These are phyloP conservation scores for Drosophila lacteicornis DNA, from an alignment of 1,140 invertebrate genomes.

Conservation along the genomic window DNA sequence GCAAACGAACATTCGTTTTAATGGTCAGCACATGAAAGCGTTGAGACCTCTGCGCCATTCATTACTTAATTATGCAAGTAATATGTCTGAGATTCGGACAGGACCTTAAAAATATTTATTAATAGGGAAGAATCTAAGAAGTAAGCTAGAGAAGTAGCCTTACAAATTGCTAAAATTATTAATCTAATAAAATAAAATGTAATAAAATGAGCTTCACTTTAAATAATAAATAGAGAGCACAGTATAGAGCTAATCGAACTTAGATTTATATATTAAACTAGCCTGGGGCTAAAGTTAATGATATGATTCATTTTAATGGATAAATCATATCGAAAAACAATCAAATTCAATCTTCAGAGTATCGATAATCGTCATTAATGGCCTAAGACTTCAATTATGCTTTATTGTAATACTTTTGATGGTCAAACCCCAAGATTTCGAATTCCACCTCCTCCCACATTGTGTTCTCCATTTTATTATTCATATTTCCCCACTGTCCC, in stretches of 20 bases:
- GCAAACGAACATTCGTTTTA: conserved; percentile 10
- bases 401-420: conserved; percentile 3
- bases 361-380: background rate
- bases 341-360: background rate
- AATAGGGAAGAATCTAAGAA: background rate
- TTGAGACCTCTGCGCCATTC: conserved; percentile 1
- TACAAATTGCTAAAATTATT: no score
- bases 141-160: no score
- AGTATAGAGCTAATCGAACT: background rate
- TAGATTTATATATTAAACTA: background rate
- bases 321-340: background rate
- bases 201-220: background rate
- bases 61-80: conserved; percentile 30
- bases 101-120: background rate
- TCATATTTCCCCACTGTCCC: conserved; percentile 16
- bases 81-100: background rate
- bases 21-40: conserved; percentile 17
- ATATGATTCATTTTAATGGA: background rate
- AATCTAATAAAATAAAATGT: background rate
- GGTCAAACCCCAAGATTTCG: background rate
- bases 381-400: background rate
- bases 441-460: conserved; percentile 17
- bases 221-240: background rate
- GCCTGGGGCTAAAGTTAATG: background rate
- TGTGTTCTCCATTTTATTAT: conserved; percentile 24